These are phyloP conservation scores for Ericerus pela DNA, from an alignment of 1,140 invertebrate genomes.

Conservation along the genomic window DNA sequence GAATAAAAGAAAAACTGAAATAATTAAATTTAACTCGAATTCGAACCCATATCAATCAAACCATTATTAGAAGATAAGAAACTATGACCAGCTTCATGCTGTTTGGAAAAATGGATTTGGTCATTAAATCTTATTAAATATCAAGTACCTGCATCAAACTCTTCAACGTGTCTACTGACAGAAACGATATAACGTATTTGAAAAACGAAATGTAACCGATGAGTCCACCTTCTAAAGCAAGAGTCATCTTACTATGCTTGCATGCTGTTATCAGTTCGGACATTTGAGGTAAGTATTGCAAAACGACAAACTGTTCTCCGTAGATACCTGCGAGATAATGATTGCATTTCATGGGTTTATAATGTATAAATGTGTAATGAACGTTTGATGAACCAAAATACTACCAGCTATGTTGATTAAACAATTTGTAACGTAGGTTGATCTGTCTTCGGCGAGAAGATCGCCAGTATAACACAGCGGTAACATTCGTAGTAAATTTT, in stretches of 20 bases:
- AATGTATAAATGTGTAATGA: no score
- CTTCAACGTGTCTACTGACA: slow-evolving; percentile 46
- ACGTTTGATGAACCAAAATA: slow-evolving; percentile 5
- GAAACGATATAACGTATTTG: slow-evolving; percentile 59
- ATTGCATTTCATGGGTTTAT: slow-evolving; percentile 8
- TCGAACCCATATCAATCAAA: no score
- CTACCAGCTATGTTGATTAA: slow-evolving; percentile 65
- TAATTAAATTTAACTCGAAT: no score
- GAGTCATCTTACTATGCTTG: slow-evolving; percentile 52
- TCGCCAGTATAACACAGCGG: slow-evolving; percentile 79
- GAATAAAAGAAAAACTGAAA: slow-evolving; percentile 19
- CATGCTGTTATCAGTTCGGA: slow-evolving; percentile 63
- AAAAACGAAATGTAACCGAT: slow-evolving; percentile 70
- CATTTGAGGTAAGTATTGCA: slow-evolving; percentile 89
- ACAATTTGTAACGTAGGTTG: slow-evolving; percentile 71
- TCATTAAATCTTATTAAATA: background rate
- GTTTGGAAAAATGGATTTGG: background rate
- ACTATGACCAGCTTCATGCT: no score
- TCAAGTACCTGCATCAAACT: slow-evolving; percentile 13
- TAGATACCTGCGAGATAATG: slow-evolving; percentile 50
- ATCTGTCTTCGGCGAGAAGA: slow-evolving; percentile 63
- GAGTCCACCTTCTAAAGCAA: slow-evolving; percentile 72
- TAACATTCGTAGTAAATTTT: slow-evolving; percentile 84
- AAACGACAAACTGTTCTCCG: slow-evolving; percentile 81
- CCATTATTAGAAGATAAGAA: no score